Evolutionary conservation across 2,888 invertebrate genomes (phyloP).

Genomic region (Galeopsomyia nigrocyanea): DNA sequence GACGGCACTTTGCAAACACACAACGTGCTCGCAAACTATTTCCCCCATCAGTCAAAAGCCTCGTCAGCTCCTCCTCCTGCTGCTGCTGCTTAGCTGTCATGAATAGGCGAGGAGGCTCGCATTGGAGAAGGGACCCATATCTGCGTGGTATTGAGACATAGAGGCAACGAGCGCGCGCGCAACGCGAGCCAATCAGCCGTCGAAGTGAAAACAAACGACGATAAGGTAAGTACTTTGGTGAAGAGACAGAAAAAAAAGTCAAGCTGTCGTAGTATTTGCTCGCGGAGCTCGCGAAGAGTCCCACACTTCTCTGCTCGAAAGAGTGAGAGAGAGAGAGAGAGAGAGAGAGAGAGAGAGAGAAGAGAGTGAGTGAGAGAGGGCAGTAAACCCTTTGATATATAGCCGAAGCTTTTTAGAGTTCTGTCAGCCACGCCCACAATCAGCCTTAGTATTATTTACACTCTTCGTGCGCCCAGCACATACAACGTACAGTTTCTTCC

Average conservation of each 20-base stretch:
- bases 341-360: constrained; percentile 48
- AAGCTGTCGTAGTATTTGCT: constrained; percentile 58
- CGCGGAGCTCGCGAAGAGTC: constrained; percentile 26
- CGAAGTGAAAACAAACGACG: too few species aligned
- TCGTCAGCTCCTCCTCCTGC: constrained; percentile 32
- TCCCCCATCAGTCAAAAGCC: constrained; percentile 1
- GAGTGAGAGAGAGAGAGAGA: constrained; percentile 48
- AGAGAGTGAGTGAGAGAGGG: constrained; percentile 49
- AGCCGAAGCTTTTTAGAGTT: constrained; percentile 69
- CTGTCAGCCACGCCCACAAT: constrained; percentile 70
- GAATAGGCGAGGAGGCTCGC: too few species aligned
- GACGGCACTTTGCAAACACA: too few species aligned
- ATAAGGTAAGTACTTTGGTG: constrained; percentile 35
- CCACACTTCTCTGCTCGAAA: constrained; percentile 9
- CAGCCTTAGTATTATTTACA: constrained; percentile 69
- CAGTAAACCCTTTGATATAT: constrained; percentile 69
- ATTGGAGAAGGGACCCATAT: too few species aligned
- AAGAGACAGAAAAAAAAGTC: not conserved
- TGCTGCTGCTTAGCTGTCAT: not conserved
- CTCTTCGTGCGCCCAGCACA: constrained; percentile 55
- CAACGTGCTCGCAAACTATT: constrained; percentile 6
- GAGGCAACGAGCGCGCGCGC: constrained; percentile 55
- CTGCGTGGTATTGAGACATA: constrained; percentile 61
- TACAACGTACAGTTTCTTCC: constrained; percentile 48
- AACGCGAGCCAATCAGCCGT: constrained; percentile 52